Conservation (phyloP, 2,797 vertebrate genomes). For the Dermochelys coriacea region DNA sequence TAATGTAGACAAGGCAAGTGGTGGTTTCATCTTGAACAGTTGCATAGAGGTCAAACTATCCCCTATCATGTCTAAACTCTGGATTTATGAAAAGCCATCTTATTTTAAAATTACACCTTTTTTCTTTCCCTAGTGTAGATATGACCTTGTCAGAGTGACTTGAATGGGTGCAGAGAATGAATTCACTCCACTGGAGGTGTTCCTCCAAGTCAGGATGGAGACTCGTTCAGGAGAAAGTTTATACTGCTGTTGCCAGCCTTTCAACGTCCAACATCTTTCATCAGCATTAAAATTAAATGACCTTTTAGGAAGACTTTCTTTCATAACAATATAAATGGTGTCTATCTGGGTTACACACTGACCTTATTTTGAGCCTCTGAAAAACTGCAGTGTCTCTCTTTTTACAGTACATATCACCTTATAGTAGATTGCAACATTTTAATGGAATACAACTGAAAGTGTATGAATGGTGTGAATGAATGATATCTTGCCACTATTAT, state of each 20-base stretch:
- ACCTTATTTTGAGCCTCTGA: neutral
- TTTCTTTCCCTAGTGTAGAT: neutral
- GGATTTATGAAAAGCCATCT: neutral
- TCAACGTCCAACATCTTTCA: neutral
- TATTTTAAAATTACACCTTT: neutral
- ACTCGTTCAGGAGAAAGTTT: neutral
- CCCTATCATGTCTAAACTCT: neutral
- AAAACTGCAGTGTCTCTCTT: neutral
- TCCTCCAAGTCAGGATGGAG: neutral
- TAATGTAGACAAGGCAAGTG: neutral
- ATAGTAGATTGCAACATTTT: accelerated
- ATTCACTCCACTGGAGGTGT: neutral
- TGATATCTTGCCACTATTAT: neutral
- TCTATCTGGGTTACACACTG: neutral
- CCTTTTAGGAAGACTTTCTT: neutral
- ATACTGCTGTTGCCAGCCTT: neutral
- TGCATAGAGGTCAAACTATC: neutral
- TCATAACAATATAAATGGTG: neutral
- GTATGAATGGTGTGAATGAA: neutral
- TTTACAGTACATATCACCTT: accelerated
- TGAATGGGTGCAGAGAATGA: neutral
- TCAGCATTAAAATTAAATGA: neutral
- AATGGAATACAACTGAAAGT: neutral
- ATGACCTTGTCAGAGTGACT: neutral
- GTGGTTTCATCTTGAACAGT: neutral